A percentile compares a stretch with the other conserved stretches of the same genome.
These are phyloP conservation scores for Brachionus sp. DNA, from an alignment of 1,140 invertebrate species.

Conservation along the genomic window DNA sequence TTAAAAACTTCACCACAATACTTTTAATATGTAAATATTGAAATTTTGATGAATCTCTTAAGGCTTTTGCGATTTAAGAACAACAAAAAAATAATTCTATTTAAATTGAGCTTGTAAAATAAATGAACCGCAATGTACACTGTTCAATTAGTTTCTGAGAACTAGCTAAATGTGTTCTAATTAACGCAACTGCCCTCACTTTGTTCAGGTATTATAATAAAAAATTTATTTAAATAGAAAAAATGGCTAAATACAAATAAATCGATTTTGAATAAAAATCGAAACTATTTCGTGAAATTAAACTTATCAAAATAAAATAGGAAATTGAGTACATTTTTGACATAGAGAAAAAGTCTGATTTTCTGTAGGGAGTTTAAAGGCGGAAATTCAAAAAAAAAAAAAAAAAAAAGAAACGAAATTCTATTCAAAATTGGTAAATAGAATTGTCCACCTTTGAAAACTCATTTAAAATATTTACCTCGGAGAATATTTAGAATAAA, in stretches of 20 bases:
- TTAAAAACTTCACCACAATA: background rate
- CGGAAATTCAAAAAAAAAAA: background rate
- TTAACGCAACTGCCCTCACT: background rate
- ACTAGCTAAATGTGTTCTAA: background rate
- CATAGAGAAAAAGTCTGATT: background rate
- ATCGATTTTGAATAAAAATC: slow-evolving; percentile 19
- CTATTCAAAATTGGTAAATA: slow-evolving; percentile 8
- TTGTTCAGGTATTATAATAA: slow-evolving; percentile 2
- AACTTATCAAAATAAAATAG: background rate
- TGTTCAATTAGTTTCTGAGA: background rate
- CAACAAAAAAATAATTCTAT: background rate
- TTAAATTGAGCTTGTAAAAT: slow-evolving; percentile 2
- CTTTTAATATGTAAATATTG: background rate
- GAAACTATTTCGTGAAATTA: background rate
- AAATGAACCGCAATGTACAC: slow-evolving; percentile 4
- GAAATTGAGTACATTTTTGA: slow-evolving; percentile 17
- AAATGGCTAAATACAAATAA: background rate
- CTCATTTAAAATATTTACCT: background rate
- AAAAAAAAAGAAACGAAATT: slow-evolving; percentile 3
- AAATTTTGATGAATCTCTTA: background rate
- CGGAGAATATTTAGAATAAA: slow-evolving; percentile 2
- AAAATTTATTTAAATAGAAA: background rate
- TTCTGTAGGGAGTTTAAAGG: background rate
- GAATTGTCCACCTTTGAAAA: background rate
- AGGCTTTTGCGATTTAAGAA: background rate